Evolutionary conservation across 1,140 invertebrate genomes (phyloP).

Genomic region (Danaus plexippus): DNA sequence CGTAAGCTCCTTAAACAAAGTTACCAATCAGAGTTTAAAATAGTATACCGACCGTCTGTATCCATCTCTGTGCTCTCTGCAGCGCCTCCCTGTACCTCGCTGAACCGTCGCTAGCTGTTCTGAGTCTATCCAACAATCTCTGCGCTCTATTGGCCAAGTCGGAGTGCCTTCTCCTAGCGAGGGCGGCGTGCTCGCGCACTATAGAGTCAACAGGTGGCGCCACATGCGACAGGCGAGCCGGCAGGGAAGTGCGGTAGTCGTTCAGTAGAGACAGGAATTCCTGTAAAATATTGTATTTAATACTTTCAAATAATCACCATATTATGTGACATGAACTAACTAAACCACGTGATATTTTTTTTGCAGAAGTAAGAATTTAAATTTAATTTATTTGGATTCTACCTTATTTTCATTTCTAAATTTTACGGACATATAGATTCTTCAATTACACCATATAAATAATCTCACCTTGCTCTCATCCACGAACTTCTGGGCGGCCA

Average conservation of each 20-base stretch:
- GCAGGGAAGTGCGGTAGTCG: slow-evolving; percentile 86
- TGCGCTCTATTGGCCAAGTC: slow-evolving; percentile 85
- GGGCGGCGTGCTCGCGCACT: slow-evolving; percentile 46
- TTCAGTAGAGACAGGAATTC: slow-evolving; percentile 87
- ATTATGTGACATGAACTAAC: background rate
- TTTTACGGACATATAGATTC: too few relatives aligned
- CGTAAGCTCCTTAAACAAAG: too few relatives aligned
- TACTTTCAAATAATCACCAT: background rate
- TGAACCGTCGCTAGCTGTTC: slow-evolving; percentile 83
- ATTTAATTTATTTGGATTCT: too few relatives aligned
- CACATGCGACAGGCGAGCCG: slow-evolving; percentile 84
- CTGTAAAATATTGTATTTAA: slow-evolving; percentile 26
- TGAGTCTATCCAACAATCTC: slow-evolving; percentile 83
- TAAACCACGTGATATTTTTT: too few relatives aligned
- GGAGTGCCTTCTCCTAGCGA: slow-evolving; percentile 81
- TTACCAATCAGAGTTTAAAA: too few relatives aligned
- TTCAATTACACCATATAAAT: background rate
- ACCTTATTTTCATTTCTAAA: too few relatives aligned
- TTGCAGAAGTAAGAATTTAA: too few relatives aligned
- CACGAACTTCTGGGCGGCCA: slow-evolving; percentile 95
- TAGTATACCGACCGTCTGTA: slow-evolving; percentile 74
- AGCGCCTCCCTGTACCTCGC: slow-evolving; percentile 87
- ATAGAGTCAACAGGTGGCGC: slow-evolving; percentile 73
- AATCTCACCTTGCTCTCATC: slow-evolving; percentile 86
- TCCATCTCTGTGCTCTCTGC: slow-evolving; percentile 87